Conservation (phyloP, 2,888 invertebrate genomes). For the Parthenolecanium corni region DNA sequence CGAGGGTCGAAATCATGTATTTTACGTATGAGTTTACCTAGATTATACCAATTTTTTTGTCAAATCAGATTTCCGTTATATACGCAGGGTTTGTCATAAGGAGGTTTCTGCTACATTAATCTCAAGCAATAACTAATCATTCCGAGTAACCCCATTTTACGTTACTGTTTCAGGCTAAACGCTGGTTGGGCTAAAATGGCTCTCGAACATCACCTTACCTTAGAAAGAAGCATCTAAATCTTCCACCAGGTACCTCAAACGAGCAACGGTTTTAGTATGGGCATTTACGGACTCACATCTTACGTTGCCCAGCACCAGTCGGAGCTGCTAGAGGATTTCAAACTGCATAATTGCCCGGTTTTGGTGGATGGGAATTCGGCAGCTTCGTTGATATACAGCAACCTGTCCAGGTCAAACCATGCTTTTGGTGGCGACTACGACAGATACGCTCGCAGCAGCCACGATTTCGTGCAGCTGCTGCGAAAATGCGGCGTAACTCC, state of each 20-base stretch:
- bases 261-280: slow-evolving; percentile 57
- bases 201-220: too few species aligned
- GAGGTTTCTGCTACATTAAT: too few species aligned
- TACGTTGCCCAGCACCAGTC: slow-evolving; percentile 57
- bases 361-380: slow-evolving; percentile 73
- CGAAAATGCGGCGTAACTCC: slow-evolving; percentile 57
- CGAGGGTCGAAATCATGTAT: too few species aligned
- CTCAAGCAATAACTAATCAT: too few species aligned
- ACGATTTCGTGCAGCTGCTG: slow-evolving; percentile 57
- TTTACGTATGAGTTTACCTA: too few species aligned
- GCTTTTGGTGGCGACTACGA: slow-evolving; percentile 82
- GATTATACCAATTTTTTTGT: too few species aligned
- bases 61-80: too few species aligned
- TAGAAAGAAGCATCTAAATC: too few species aligned
- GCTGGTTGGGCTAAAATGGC: too few species aligned
- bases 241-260: neutral
- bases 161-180: too few species aligned
- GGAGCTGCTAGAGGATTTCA: slow-evolving; percentile 49
- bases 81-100: too few species aligned
- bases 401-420: slow-evolving; percentile 49
- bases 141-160: too few species aligned
- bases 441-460: slow-evolving; percentile 52
- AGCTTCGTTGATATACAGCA: slow-evolving; percentile 56
- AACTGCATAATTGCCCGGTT: slow-evolving; percentile 54
- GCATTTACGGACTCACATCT: slow-evolving; percentile 72